phyloP scores from a whole-genome alignment of 1,140 invertebrate species.

The Camponotus vicinus region DNA sequence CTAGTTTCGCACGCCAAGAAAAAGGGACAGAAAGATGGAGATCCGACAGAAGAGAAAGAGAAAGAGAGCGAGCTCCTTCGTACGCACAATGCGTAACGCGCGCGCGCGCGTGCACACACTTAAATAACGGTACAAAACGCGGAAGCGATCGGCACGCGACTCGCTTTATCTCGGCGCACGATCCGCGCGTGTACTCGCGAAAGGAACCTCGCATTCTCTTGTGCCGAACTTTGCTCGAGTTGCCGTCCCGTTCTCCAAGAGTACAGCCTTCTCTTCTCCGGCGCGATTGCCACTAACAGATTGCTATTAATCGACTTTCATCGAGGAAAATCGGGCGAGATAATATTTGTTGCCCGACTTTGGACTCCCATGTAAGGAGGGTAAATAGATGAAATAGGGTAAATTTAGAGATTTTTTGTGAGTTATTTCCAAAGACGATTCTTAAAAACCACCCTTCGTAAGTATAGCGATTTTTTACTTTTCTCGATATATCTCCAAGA shows the following conservation, averaged over 20 bases:
- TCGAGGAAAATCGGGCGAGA: no score
- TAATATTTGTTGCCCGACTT: no score
- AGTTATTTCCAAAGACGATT: no score
- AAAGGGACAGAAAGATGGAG: no score
- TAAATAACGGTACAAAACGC: constrained; percentile 80
- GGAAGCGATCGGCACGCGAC: constrained; percentile 83
- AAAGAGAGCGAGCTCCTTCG: constrained; percentile 20
- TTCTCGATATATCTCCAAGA: neutral
- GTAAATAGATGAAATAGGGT: no score
- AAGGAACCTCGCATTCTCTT: constrained; percentile 61
- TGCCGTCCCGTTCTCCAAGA: constrained; percentile 1
- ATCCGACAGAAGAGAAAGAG: constrained; percentile 29
- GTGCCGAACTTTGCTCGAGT: constrained; percentile 29
- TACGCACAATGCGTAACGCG: constrained; percentile 42
- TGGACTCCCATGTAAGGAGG: no score
- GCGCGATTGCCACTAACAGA: neutral
- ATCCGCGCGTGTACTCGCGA: constrained; percentile 59
- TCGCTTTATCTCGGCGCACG: constrained; percentile 68
- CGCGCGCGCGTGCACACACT: constrained; percentile 59
- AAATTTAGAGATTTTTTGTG: no score
- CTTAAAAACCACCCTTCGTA: no score
- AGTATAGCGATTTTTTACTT: no score
- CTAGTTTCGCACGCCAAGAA: constrained; percentile 54
- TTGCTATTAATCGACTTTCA: neutral
- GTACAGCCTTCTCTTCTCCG: no score